These are phyloP conservation scores for Datnioides undecimradiatus DNA, from an alignment of 2,113 vertebrate genomes.

Conservation along the genomic window DNA sequence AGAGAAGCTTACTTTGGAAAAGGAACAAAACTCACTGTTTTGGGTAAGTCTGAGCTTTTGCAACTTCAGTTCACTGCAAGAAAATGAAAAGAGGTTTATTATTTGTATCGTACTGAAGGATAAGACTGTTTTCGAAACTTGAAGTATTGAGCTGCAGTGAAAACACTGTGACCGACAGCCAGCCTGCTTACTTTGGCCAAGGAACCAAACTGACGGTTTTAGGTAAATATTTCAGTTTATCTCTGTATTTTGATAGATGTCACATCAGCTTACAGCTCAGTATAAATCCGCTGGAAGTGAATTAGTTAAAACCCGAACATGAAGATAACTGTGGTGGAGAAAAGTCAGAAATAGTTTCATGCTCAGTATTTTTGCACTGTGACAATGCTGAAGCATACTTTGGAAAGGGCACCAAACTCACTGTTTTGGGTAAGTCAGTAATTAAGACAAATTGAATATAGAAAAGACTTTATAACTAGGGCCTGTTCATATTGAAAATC, in stretches of 20 bases:
- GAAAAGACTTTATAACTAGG: too few species aligned
- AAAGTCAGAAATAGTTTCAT: constrained; percentile 7
- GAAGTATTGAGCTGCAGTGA: constrained; percentile 26
- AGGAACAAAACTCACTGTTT: constrained; percentile 66
- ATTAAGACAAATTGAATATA: too few species aligned
- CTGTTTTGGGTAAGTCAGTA: constrained; percentile 80
- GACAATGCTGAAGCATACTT: constrained; percentile 75
- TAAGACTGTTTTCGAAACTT: not conserved
- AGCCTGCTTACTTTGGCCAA: constrained; percentile 81
- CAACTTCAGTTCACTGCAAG: not conserved
- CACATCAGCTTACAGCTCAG: not conserved
- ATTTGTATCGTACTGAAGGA: not conserved
- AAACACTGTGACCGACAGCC: constrained; percentile 78
- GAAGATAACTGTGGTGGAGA: not conserved
- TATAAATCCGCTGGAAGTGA: too few species aligned
- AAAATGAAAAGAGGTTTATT: not conserved
- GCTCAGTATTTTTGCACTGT: constrained; percentile 27
- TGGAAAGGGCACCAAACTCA: constrained; percentile 65
- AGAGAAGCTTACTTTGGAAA: constrained; percentile 78
- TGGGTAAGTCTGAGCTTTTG: constrained; percentile 66
- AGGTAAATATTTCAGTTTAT: constrained; percentile 49
- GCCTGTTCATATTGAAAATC: too few species aligned
- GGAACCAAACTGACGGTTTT: constrained; percentile 87
- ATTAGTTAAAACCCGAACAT: too few species aligned
- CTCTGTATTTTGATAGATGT: not conserved